Base-by-base conservation (phyloP, 1,140 invertebrate genomes). In the Caenorhabditis inopinata region DNA sequence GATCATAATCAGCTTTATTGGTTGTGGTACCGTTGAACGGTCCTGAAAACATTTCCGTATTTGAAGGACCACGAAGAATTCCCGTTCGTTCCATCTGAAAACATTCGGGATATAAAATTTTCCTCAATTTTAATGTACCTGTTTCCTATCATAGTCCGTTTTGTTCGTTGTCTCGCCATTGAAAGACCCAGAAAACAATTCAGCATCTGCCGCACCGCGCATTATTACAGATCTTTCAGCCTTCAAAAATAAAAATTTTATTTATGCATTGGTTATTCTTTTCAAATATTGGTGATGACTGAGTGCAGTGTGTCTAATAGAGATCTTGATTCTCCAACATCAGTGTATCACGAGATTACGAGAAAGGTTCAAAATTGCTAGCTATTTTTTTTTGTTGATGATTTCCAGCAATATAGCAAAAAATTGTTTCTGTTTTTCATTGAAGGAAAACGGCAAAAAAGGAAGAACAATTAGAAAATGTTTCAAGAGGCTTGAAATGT, bases 1-100 rank as follows among this genome's bases (percentile, higher is more conserved):
- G 38, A 73, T 78, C 77, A 38, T 78, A 78, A 42, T 78, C 77
- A 4, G 62, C 51, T 35, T 73, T 62, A 46, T 78, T 48, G 7
- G 77, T 78, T 1, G 77, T 78, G 0, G 16, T 23, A 0, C 77
- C 77, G 25, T 62, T 49, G 32, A 78, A 78, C 2, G 47, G 29
- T 18, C 77, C 77, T 1, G 77, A 78, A 16, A 51, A 51, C 38
- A 78, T 45, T 9, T 38, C 62, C 0, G 51, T 62, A 16, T 49
- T 45, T 14, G 29, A 21, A 16, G 77, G 77, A n/a, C 77, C 58
- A 21, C 58, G 77, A 35, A 78, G 47, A 18, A 42, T 51, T 45
- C 46, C 38, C 49, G 25, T 5, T n/a, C 48, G 25, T 51, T 78
- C 51, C 3, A 53, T 53, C 77, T 78, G 23, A 9, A 53, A 2